Percentiles rank a stretch among this genome's conserved stretches.
Evolutionary conservation across 1,140 invertebrate genomes (phyloP).

Genomic region (Chelonus insularis): DNA sequence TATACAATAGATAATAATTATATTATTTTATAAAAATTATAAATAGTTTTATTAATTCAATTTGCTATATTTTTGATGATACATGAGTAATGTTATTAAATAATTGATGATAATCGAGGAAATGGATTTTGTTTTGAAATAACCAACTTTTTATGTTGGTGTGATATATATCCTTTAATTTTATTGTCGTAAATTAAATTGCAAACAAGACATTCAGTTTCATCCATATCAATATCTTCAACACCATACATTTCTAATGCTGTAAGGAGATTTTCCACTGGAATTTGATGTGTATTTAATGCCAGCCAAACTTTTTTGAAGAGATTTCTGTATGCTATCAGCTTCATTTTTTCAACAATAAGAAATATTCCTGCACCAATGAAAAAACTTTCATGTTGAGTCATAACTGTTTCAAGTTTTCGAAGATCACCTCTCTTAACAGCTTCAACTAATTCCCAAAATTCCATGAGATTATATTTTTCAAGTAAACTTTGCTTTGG

Average conservation of each 20-base stretch:
- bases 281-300: conserved; percentile 87
- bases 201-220: conserved; percentile 94
- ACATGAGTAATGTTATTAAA: too few relatives aligned
- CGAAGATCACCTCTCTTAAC: conserved; percentile 88
- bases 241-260: conserved; percentile 81
- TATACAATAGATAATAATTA: too few relatives aligned
- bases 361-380: conserved; percentile 95
- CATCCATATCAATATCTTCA: conserved; percentile 86
- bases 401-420: conserved; percentile 83
- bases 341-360: conserved; percentile 94
- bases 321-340: conserved; percentile 93
- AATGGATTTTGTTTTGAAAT: conserved; percentile 97
- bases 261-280: conserved; percentile 78
- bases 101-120: conserved; percentile 67
- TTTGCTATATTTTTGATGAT: too few relatives aligned
- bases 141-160: conserved; percentile 95
- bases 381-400: conserved; percentile 87
- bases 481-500: conserved; percentile 77
- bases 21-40: too few relatives aligned
- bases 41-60: too few relatives aligned
- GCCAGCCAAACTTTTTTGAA: conserved; percentile 94
- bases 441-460: conserved; percentile 84
- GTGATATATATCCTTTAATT: conserved; percentile 96
- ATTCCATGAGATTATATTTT: conserved; percentile 90
- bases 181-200: conserved; percentile 95